phyloP scores from a whole-genome alignment of 2,888 invertebrate species.

The Rotaria socialis region DNA sequence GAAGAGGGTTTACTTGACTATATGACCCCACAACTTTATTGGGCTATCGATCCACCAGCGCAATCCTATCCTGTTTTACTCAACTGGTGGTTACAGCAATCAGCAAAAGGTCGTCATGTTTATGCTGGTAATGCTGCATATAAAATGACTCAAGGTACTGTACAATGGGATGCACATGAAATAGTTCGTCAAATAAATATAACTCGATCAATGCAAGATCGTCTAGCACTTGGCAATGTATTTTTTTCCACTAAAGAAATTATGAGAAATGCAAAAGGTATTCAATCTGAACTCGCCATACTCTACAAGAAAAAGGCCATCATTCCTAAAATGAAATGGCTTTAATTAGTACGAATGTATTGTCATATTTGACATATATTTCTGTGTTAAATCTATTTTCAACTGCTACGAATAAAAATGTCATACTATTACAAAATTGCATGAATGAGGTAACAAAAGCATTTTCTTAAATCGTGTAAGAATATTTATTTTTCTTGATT shows the following conservation, averaged over 20 bases:
- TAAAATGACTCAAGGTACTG: constrained; percentile 48
- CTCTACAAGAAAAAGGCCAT: not conserved
- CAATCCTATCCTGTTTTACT: constrained; percentile 54
- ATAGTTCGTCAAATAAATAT: constrained; percentile 51
- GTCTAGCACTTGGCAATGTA: constrained; percentile 27
- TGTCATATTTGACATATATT: too few relatives aligned
- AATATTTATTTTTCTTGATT: too few relatives aligned
- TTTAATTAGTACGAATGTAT: not conserved
- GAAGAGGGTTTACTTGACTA: constrained; percentile 54
- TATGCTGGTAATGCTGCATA: constrained; percentile 52
- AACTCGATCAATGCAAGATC: constrained; percentile 36
- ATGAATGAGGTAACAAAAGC: too few relatives aligned
- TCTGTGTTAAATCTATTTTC: too few relatives aligned
- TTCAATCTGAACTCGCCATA: not conserved
- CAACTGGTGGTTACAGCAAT: constrained; percentile 54
- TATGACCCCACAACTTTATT: constrained; percentile 55
- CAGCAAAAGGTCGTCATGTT: constrained; percentile 50
- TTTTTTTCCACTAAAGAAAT: constrained; percentile 43
- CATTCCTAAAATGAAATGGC: not conserved
- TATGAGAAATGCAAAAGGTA: constrained; percentile 42
- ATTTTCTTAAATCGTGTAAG: too few relatives aligned
- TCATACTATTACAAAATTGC: too few relatives aligned
- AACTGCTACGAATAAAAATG: too few relatives aligned
- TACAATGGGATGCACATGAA: constrained; percentile 51
- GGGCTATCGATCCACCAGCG: constrained; percentile 53